Base-by-base conservation (phyloP, 2,113 vertebrate species). In the Alligator mississippiensis region DNA sequence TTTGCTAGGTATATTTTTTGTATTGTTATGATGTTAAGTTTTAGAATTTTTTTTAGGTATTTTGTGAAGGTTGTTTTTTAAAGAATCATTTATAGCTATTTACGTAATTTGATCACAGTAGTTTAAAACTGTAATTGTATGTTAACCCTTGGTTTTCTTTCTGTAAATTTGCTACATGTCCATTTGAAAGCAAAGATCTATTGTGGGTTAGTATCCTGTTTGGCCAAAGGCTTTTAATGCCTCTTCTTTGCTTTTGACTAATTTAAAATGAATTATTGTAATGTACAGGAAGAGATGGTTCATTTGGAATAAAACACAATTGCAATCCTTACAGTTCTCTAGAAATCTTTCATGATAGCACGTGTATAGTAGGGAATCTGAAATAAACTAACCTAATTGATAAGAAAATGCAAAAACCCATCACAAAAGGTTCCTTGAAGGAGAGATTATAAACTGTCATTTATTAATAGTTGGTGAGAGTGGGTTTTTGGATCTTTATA, bases 401-500 rank as follows among this genome's bases (percentile, higher is more conserved):
- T 74, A 74, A 22, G 30, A 38, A 74, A 74, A 74, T 18, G 12
- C 25, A 21, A 47, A 74, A 70, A 47, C 34, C 22, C 22, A 5
- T 62, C 19, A 66, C 38, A 80, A 88, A 78, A 34, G 21, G 1
- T 30, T 93, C 0, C 0, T 75, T 55, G 62, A 90, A 88, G 83
- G 87, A 24, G 14, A 5, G 54, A 78, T 90, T 88, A 91, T 86
- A 62, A 92, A 74, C 68, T 87, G 75, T 61, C 78, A 78, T 83
- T 64, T 25, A 22, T 22, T 64, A 61, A 64, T 75, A 62, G n/a
- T 14, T 90, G 80, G 91, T 87, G 84, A 93, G 87, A 85, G 82
- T 83, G 77, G 25, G 77, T 85, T 95, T 96, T 93, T 89, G 88
- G 92, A 89, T 96, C 82, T 93, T 91, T 79, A 94, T 96, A 93